Evolutionary conservation across 2,113 vertebrate genomes (phyloP), one percentile per base, ranked within the genome.

Genomic region (Cranoglanis bouderius): DNA sequence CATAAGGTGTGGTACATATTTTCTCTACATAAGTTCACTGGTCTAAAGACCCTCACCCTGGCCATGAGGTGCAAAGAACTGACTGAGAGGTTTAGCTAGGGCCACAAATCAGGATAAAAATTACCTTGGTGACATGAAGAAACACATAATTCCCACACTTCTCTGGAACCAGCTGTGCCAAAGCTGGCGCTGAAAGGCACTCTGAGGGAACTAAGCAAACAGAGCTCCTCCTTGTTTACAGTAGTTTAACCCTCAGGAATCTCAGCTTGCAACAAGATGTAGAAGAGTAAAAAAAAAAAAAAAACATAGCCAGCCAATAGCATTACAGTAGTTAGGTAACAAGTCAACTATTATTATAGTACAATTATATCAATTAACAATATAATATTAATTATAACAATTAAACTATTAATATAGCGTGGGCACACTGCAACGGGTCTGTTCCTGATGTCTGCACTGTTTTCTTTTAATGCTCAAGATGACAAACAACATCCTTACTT

Each of bases 211-310:
- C 87, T 74, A 83, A 40, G 46, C 88, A 88, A 88, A 88, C 82
- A 84, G 40, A 80, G 72, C 72, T 38, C 82, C 88, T 85, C 83
- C 83, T 88, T 88, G 88, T 88, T 88, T 88, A 85, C 88, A 85
- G 72, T 53, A 63, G 55, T 84, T n/a, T 63, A 82, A 82, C 46
- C 83, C 49, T 53, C 51, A 88, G 65, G 82, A 88, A 88, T 88
- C 70, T 77, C 29, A 49, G 40, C 24, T 85, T 78, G 43, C 88
- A 57, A 78, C 72, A 88, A 85, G 88, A 85, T 65, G 82, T 51
- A 61, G 46, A 65, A 83, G 55, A n/a, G 82, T 35, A 59, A 16
- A 18, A 19, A 46, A 49, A 78, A 16, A 51, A 14, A 38, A 55
- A 26, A n/a, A 29, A 65, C 26, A 87, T 18, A 67, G 38, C 74